These are phyloP conservation scores for Pteria penguin DNA, from an alignment of 2,888 invertebrate species.

Conservation along the genomic window DNA sequence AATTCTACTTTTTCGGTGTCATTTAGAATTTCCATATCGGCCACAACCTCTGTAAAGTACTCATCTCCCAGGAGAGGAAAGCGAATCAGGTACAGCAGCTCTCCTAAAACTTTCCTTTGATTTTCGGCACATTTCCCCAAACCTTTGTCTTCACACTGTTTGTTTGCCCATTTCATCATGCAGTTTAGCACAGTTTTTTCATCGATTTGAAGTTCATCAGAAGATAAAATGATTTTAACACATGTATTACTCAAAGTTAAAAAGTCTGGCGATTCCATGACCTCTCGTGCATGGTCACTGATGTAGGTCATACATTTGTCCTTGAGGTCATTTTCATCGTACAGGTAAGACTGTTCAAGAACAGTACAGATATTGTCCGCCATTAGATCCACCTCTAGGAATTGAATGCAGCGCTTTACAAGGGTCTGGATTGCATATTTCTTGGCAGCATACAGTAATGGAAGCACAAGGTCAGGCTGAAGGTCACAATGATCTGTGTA, in stretches of 20 bases:
- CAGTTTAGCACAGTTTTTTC: conserved; percentile 54
- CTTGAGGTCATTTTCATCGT: conserved; percentile 57
- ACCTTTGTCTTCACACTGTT: conserved; percentile 48
- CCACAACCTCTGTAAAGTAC: conserved; percentile 59
- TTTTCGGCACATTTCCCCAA: conserved; percentile 49
- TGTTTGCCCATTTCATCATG: conserved; percentile 52
- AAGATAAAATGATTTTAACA: conserved; percentile 49
- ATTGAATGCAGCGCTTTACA: conserved; percentile 53
- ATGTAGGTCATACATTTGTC: conserved; percentile 55
- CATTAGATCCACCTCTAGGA: conserved; percentile 53
- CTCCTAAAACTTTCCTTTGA: conserved; percentile 49
- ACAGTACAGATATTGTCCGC: conserved; percentile 59
- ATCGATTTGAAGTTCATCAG: conserved; percentile 57
- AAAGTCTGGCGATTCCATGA: conserved; percentile 52
- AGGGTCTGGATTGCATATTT: conserved; percentile 56
- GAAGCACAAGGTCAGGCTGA: conserved; percentile 59
- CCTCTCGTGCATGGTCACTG: conserved; percentile 52
- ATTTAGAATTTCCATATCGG: conserved; percentile 52
- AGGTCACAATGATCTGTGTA: conserved; percentile 55
- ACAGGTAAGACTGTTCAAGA: conserved; percentile 62
- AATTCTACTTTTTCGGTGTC: conserved; percentile 60
- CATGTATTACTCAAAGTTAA: conserved; percentile 50
- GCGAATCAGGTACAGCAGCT: conserved; percentile 53
- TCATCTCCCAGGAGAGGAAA: conserved; percentile 59
- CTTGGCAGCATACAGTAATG: conserved; percentile 61